Evolutionary conservation across 2,113 vertebrate genomes (phyloP), one percentile per base, ranked within the genome.

Genomic region (Prolemur simus): DNA sequence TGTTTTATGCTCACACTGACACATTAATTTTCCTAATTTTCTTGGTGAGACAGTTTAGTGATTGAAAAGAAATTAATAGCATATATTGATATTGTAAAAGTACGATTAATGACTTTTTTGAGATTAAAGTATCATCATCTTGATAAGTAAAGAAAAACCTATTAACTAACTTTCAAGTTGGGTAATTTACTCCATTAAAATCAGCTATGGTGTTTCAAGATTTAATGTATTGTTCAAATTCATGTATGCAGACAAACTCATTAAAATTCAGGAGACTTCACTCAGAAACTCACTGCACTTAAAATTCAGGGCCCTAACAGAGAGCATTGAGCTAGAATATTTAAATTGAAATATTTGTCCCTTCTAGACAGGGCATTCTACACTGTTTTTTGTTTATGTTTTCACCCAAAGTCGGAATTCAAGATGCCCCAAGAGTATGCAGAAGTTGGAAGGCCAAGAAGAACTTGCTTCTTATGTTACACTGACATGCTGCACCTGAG

Each of bases 201-300:
- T 90, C 86, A 96, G 87, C 37, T 71, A 71, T 7, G 2, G 29
- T 89, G 29, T 86, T 94, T 95, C 74, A 93, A 96, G 91, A 97
- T 94, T 96, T 81, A 97, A 96, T 64, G 86, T 94, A 96, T 95
- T 98, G 95, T 97, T 94, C 94, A 82, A 96, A 98, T 95, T 94
- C 94, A 96, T 97, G 96, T 92, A 97, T 96, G 96, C 96, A 97
- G 98, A 97, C 95, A 94, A 95, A 97, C 87, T 97, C 96, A 96
- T 97, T 97, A 97, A 96, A 98, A 97, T 97, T 97, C 92, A 96
- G 83, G 60, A 92, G 88, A 78, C 73, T 93, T 96, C 87, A 93
- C 91, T 97, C 68, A 93, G 96, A 98, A 97, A 96, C 89, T 96
- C 94, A 32, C 91, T 94, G 68, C 18, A 89, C 83, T 97, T 95